Evolutionary conservation across 2,888 invertebrate genomes (phyloP).

Genomic region (Podotricha telesiphe): DNA sequence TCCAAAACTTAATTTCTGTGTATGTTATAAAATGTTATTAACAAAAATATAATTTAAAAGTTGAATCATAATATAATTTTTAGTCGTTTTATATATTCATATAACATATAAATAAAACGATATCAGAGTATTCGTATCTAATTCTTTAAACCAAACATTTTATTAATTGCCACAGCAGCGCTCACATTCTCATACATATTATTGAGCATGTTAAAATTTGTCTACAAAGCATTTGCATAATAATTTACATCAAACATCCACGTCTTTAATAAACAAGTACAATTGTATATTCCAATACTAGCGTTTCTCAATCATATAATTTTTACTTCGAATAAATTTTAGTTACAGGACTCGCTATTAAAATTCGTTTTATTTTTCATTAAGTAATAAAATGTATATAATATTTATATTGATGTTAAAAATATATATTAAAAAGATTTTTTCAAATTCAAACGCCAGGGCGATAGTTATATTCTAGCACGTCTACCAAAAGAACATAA

Average conservation of each 20-base stretch:
- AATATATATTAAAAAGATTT: background rate
- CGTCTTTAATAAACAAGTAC: slow-evolving; percentile 1
- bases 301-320: background rate
- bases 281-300: slow-evolving; percentile 12
- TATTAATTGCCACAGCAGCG: slow-evolving; percentile 5
- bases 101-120: background rate
- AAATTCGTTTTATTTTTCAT: too few relatives aligned
- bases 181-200: slow-evolving; percentile 14
- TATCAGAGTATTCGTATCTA: background rate
- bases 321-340: background rate
- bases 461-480: background rate
- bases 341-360: too few relatives aligned
- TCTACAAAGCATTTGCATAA: slow-evolving; percentile 20
- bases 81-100: background rate
- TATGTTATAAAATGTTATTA: too few relatives aligned
- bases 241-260: slow-evolving; percentile 21
- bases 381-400: too few relatives aligned
- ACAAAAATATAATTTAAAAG: background rate
- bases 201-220: slow-evolving; percentile 22
- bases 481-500: background rate
- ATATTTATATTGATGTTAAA: too few relatives aligned
- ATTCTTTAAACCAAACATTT: slow-evolving; percentile 6
- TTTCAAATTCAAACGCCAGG: background rate
- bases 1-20: background rate
- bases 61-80: background rate